phyloP scores from a whole-genome alignment of 2,113 vertebrate genomes.

The Protobothrops flavoviridis region DNA sequence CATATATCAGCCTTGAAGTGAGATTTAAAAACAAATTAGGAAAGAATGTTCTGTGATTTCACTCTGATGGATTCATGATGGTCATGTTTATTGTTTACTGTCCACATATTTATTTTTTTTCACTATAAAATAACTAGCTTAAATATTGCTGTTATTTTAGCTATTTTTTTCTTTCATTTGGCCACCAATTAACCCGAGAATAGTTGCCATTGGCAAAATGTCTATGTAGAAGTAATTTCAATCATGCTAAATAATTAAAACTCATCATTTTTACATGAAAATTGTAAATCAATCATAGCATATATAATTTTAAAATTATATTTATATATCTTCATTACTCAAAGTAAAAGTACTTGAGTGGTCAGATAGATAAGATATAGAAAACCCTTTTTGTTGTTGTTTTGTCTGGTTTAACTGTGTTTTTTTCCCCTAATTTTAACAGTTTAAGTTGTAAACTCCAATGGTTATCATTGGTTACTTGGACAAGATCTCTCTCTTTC shows the following conservation, averaged over 20 bases:
- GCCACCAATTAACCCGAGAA: constrained; percentile 8
- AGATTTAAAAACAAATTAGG: constrained; percentile 23
- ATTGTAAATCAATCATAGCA: constrained; percentile 18
- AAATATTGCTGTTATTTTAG: background rate
- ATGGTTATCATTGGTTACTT: too few species aligned
- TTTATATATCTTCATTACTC: constrained; percentile 3
- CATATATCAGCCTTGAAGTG: constrained; percentile 9
- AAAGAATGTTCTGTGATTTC: background rate
- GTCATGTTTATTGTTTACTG: background rate
- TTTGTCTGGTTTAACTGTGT: background rate
- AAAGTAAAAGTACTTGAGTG: background rate
- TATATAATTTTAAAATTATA: background rate
- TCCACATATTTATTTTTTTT: constrained; percentile 16
- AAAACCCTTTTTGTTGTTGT: background rate
- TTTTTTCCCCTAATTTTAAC: background rate
- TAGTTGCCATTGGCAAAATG: background rate
- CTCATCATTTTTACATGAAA: background rate
- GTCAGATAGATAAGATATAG: background rate
- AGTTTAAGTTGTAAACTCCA: background rate
- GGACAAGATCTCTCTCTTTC: too few species aligned
- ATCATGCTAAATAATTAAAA: constrained; percentile 16
- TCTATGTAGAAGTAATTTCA: background rate
- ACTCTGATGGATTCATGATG: constrained; percentile 3
- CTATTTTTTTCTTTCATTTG: background rate
- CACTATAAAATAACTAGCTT: constrained; percentile 11